Evolutionary conservation across 2,113 vertebrate genomes (phyloP).

Genomic region (Amphilophus citrinellus): DNA sequence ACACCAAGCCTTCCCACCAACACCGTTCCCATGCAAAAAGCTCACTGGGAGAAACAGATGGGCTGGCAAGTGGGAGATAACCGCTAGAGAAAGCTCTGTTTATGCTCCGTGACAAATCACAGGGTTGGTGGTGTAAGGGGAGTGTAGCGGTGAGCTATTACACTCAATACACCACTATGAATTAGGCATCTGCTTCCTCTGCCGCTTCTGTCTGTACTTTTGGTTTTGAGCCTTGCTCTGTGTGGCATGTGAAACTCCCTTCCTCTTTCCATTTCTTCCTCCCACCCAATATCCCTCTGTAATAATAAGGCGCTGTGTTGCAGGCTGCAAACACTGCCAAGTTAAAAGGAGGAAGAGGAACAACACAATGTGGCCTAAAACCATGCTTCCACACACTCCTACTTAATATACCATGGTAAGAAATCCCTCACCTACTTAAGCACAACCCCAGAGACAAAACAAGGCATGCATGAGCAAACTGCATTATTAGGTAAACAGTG

Average conservation of each 20-base stretch:
- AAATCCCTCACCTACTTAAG: neutral
- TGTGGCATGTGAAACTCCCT: constrained; percentile 55
- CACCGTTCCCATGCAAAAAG: constrained; percentile 62
- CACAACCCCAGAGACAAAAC: neutral
- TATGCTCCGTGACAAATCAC: constrained; percentile 61
- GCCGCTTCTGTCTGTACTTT: constrained; percentile 40
- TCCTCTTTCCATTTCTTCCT: constrained; percentile 60
- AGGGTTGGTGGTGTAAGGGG: constrained; percentile 57
- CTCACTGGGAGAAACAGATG: constrained; percentile 52
- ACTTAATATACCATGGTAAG: neutral
- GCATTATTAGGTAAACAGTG: neutral
- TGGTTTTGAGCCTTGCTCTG: constrained; percentile 49
- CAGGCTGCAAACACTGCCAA: constrained; percentile 34
- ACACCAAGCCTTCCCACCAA: constrained; percentile 31
- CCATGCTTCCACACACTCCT: constrained; percentile 4
- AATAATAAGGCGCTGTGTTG: constrained; percentile 47
- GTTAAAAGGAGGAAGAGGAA: constrained; percentile 28
- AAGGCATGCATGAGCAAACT: neutral
- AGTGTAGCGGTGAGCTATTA: constrained; percentile 49
- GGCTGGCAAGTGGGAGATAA: constrained; percentile 39
- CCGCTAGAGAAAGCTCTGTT: constrained; percentile 58
- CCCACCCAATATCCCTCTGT: constrained; percentile 39
- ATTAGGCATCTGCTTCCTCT: constrained; percentile 51
- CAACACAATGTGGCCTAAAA: constrained; percentile 18
- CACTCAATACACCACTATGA: constrained; percentile 47